phyloP scores from a whole-genome alignment of 2,113 vertebrate genomes.

The Rhipidura dahli region DNA sequence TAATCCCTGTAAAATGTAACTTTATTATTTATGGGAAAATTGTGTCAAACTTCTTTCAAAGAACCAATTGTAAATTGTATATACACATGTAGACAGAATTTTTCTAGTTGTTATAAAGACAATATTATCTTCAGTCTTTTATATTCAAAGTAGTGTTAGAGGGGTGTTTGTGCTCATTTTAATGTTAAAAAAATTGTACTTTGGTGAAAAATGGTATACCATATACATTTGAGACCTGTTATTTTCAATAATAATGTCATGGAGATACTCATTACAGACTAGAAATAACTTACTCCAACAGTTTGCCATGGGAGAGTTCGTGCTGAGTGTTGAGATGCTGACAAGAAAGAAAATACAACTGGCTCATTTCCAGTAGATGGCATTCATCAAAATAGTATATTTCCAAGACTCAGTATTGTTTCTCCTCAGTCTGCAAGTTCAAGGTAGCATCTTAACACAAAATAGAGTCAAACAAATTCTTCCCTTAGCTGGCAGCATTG shows the following conservation, averaged over 20 bases:
- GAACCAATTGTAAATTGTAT: not conserved
- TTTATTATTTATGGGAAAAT: not conserved
- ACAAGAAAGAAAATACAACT: constrained; percentile 57
- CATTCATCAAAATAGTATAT: constrained; percentile 41
- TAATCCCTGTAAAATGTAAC: not conserved
- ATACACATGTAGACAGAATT: not conserved
- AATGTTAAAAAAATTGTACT: not conserved
- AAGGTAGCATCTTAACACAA: constrained; percentile 44
- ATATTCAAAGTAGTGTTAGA: not conserved
- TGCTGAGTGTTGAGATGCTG: constrained; percentile 39
- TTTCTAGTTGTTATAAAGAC: not conserved
- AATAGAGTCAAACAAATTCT: not conserved
- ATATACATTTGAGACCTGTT: constrained; percentile 49
- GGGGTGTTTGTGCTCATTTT: not conserved
- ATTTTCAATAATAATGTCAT: constrained; percentile 69
- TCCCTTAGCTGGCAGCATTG: not conserved
- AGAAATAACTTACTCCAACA: constrained; percentile 62
- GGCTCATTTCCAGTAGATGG: constrained; percentile 45
- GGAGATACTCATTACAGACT: constrained; percentile 56
- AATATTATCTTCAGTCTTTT: not conserved
- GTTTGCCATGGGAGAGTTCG: constrained; percentile 57
- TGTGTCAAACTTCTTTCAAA: not conserved
- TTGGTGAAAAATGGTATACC: constrained; percentile 15
- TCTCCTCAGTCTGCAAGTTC: constrained; percentile 60
- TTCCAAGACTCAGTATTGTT: constrained; percentile 25